Base-by-base conservation (phyloP, 2,797 vertebrate species). In the Ptychadena robeensis region DNA sequence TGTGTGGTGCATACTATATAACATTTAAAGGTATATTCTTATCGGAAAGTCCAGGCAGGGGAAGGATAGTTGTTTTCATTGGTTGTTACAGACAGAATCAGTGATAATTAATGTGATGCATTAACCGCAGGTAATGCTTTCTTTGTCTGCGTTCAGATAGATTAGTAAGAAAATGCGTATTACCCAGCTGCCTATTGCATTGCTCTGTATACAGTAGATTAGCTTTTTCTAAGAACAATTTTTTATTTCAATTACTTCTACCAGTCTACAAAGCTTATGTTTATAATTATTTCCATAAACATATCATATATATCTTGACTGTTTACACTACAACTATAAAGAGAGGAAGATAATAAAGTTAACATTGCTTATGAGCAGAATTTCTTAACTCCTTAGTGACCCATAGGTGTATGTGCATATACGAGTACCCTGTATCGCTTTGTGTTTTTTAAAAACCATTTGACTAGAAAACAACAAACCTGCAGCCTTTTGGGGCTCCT, bases 1-100 rank as follows among this genome's bases (percentile, higher is more conserved):
- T 73, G 71, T 76, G 71, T 63, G 44, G 28, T 27, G 76, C 61
- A 80, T 75, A 70, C 73, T 32, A 25, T 61, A 25, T 4, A 44
- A 25, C 27, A 66, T 74, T 80, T 83, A 73, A 73, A 83, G 38
- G 61, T 37, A 64, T 3, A 75, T 27, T 27, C 30, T 75, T 82
- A 69, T 69, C 65, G 32, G 11, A 38, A 40, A 71, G 28, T 18
- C 30, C n/a, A 73, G 22, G 31, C 59, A 37, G 8, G 30, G 25
- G 11, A 25, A 44, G 22, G 65, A 18, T 66, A 44, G 22, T 35
- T 78, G 30, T 78, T 53, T 2, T 48, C 27, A 53, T 30, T 14
- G 1, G 34, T 67, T 78, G 32, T 68, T 67, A 18, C 25, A 61
- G 59, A n/a, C 27, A 61, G 59, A 14, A 61, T 61, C 59, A 2